A percentile compares a stretch with the other conserved stretches of the same genome.
Evolutionary conservation across 2,888 invertebrate genomes (phyloP).

Genomic region (Salticus scenicus): DNA sequence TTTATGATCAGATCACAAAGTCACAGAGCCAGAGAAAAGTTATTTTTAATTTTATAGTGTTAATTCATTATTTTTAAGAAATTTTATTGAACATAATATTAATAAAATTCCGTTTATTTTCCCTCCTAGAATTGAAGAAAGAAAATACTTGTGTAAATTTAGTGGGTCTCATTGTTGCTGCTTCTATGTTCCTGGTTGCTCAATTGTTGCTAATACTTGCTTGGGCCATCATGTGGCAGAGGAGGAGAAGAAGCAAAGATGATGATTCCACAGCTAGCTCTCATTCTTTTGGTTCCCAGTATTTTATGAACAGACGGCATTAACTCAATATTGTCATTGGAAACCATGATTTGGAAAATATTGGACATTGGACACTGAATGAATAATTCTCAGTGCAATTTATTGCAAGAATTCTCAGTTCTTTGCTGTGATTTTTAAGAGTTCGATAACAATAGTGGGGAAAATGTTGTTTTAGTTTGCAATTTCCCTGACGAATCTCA

Average conservation of each 20-base stretch:
- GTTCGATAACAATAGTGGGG: too few relatives aligned
- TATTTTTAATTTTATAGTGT: too few relatives aligned
- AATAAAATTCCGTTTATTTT: too few relatives aligned
- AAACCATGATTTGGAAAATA: not conserved
- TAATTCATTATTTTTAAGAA: too few relatives aligned
- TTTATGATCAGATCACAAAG: too few relatives aligned
- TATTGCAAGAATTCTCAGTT: not conserved
- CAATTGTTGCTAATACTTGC: constrained; percentile 90
- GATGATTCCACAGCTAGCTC: constrained; percentile 33
- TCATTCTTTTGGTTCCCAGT: constrained; percentile 48
- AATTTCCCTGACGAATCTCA: not conserved
- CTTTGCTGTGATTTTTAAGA: not conserved
- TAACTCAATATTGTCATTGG: too few relatives aligned
- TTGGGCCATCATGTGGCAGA: constrained; percentile 92
- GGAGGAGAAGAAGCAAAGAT: constrained; percentile 75
- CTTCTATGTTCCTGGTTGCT: constrained; percentile 88
- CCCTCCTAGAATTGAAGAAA: constrained; percentile 42
- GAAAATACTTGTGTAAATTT: constrained; percentile 82
- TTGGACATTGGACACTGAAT: not conserved
- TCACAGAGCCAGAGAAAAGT: too few relatives aligned
- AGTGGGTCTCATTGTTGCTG: constrained; percentile 88
- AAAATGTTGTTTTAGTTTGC: not conserved
- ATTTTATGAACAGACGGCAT: constrained; percentile 43
- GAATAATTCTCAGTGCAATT: not conserved
- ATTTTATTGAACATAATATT: too few relatives aligned